A percentile compares a stretch with the other conserved stretches of the same genome.
Conservation (phyloP, 2,113 vertebrate genomes). For the Dascyllus trimaculatus region DNA sequence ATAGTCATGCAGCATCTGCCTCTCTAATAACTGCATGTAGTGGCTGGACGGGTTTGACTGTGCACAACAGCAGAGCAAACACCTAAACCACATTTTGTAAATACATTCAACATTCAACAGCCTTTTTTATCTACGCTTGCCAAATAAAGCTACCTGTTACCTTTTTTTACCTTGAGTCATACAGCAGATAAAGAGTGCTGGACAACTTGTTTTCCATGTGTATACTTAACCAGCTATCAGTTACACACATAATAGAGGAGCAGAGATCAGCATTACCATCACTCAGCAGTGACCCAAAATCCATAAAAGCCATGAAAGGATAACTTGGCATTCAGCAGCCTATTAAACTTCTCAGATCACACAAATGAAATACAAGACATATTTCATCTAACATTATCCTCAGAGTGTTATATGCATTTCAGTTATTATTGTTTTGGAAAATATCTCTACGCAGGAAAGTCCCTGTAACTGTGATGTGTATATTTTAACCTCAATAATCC, state of each 20-base stretch:
- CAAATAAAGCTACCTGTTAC: slow-evolving; percentile 6
- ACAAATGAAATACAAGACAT: background rate
- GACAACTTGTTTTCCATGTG: background rate
- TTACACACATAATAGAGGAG: background rate
- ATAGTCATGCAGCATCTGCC: background rate
- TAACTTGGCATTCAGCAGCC: slow-evolving; percentile 2
- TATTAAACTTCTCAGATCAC: slow-evolving; percentile 15
- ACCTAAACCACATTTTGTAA: no score
- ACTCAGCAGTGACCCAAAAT: no score
- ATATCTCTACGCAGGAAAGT: no score
- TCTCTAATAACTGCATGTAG: background rate
- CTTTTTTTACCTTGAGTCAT: background rate
- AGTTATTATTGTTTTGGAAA: no score
- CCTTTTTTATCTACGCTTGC: background rate
- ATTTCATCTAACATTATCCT: no score
- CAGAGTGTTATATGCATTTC: no score
- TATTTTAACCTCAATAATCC: no score
- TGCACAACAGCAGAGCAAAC: background rate
- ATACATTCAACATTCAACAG: background rate
- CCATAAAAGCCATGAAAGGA: background rate
- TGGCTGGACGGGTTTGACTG: background rate
- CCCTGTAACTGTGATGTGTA: no score
- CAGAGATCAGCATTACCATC: background rate
- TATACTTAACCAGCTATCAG: background rate
- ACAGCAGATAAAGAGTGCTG: slow-evolving; percentile 4